A percentile compares a stretch with the other conserved stretches of the same genome.
Conservation (phyloP, 2,113 vertebrate species). For the Albula goreensis region DNA sequence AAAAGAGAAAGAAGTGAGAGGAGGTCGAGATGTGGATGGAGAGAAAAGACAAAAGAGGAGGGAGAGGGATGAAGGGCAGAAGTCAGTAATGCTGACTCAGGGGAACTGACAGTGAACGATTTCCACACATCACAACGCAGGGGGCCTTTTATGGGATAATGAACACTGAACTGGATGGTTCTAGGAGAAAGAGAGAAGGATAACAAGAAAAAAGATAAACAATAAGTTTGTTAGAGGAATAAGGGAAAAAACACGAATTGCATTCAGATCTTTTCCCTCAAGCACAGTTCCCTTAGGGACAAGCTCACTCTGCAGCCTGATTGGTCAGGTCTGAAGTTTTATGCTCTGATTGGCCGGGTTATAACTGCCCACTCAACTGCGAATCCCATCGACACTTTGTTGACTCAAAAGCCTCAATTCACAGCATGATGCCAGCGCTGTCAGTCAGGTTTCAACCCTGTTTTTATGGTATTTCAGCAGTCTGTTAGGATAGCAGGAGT, state of each 20-base stretch:
- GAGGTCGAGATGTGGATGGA: background rate
- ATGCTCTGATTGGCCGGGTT: constrained; percentile 27
- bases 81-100: background rate
- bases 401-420: background rate
- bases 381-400: background rate
- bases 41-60: background rate
- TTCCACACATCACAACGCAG: background rate
- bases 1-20: background rate
- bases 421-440: background rate
- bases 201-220: background rate
- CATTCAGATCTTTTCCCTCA: constrained; percentile 27
- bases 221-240: background rate
- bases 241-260: constrained; percentile 19
- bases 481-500: background rate
- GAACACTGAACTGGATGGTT: background rate
- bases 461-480: background rate
- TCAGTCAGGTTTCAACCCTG: background rate
- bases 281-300: constrained; percentile 26
- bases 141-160: background rate
- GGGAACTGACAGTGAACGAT: background rate
- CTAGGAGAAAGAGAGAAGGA: background rate
- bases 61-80: background rate
- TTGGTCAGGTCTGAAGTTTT: constrained; percentile 20
- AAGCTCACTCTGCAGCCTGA: background rate
- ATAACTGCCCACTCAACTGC: background rate